phyloP scores from a whole-genome alignment of 2,113 vertebrate genomes.

The Pholis gunnellus region DNA sequence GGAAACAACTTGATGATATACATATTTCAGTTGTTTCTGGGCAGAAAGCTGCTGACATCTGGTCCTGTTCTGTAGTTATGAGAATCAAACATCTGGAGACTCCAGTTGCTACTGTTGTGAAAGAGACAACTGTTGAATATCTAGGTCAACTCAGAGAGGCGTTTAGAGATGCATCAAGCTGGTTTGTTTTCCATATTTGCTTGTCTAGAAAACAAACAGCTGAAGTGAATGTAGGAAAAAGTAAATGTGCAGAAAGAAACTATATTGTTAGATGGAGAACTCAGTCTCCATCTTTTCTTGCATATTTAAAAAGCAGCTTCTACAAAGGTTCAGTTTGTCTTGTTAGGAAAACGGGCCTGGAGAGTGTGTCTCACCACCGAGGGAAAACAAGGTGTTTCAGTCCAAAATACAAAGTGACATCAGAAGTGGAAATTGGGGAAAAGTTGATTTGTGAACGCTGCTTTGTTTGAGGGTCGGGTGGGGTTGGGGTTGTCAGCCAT shows the following conservation, averaged over 20 bases:
- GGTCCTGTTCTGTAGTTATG: slow-evolving; percentile 63
- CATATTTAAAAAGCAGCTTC: background rate
- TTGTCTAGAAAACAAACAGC: slow-evolving; percentile 27
- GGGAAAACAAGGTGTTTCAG: slow-evolving; percentile 49
- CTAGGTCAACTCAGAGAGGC: slow-evolving; percentile 51
- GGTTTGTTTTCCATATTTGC: slow-evolving; percentile 38
- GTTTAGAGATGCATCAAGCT: background rate
- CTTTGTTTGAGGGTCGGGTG: slow-evolving; percentile 49
- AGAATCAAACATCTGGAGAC: slow-evolving; percentile 74
- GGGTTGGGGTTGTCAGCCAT: slow-evolving; percentile 11
- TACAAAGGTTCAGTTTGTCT: slow-evolving; percentile 9
- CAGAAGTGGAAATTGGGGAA: slow-evolving; percentile 58
- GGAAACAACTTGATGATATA: slow-evolving; percentile 58
- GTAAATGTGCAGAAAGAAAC: slow-evolving; percentile 7
- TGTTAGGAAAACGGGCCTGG: slow-evolving; percentile 2
- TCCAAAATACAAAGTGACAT: slow-evolving; percentile 40
- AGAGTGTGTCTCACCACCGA: slow-evolving; percentile 27
- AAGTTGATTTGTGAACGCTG: slow-evolving; percentile 55
- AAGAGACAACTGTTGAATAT: slow-evolving; percentile 56
- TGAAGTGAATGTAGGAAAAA: slow-evolving; percentile 13
- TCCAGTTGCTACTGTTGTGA: slow-evolving; percentile 64
- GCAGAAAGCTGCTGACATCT: slow-evolving; percentile 65
- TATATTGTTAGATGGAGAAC: slow-evolving; percentile 5
- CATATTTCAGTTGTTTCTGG: slow-evolving; percentile 56
- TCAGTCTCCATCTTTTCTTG: background rate